Evolutionary conservation across 2,113 vertebrate species (phyloP), one percentile per base, ranked within the genome.

Genomic region (Sarotherodon lohbergeri): DNA sequence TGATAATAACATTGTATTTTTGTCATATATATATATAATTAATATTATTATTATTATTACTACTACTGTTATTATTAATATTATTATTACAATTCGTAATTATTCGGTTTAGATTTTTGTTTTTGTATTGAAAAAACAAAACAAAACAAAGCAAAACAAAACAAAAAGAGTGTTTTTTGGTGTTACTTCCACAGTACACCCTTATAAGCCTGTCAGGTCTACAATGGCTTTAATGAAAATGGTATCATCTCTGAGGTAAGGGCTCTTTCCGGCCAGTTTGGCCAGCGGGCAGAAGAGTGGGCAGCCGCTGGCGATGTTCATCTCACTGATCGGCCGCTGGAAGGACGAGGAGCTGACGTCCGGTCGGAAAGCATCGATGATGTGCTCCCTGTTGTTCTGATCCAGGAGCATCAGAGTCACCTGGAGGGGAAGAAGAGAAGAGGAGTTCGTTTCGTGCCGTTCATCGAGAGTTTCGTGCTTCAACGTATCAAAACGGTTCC

Each of bases 271-370:
- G 2, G 98, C 98, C 96, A 99, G 97, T 89, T 97, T 97, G 1
- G 97, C 96, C 82, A 99, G 95, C 0, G 98, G 98, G 85, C 98
- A 99, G 96, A 99, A 99, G 32, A 99, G 97, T 0, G 99, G 98
- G 91, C 99, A 99, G 87, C 99, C 99, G 0, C 99, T 99, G 91
- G 99, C 99, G 0, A 99, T 98, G 95, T 99, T 99, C 98, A 99
- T 99, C 81, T 99, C 98, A 0, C 96, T 97, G 92, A 98, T 89
- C 0, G 99, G 98, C 48, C 97, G 95, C 96, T 99, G 98, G 94
- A 99, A 99, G 43, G 99, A 99, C 0, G 97, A 97, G 3, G 99
- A 99, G 0, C 95, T 96, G 55, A 98, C 96, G 0, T 99, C 99
- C 0, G 99, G 99, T 1, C 98, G 96, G 93, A 99, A 99, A 16